Conservation (phyloP, 2,888 invertebrate genomes). For the Caenorhabditis sp. region DNA sequence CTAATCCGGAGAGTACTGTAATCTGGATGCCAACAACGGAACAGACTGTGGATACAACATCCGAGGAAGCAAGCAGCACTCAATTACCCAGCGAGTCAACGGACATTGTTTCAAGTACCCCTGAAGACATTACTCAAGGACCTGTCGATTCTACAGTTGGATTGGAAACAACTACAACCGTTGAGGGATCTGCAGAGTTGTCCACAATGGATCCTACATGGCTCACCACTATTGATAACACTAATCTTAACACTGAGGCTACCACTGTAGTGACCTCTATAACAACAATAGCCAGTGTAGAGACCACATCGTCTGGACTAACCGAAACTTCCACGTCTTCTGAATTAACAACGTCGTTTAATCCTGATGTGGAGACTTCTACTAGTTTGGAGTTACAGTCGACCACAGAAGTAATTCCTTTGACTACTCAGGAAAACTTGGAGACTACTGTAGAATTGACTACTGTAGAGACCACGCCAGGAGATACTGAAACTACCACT, state of each 20-base stretch:
- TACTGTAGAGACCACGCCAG: background rate
- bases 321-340: background rate
- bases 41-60: background rate
- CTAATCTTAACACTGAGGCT: background rate
- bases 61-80: background rate
- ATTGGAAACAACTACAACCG: slow-evolving; percentile 1
- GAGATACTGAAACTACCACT: slow-evolving; percentile 1
- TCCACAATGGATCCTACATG: slow-evolving; percentile 22
- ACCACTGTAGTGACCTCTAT: background rate
- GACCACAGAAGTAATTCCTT: background rate
- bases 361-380: background rate
- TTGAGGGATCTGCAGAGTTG: background rate
- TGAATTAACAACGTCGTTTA: background rate
- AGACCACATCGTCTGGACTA: background rate
- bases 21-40: background rate
- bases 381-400: background rate
- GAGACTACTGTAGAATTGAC: background rate
- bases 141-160: background rate
- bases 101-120: slow-evolving; percentile 12
- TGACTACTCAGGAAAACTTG: slow-evolving; percentile 6
- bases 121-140: slow-evolving; percentile 10
- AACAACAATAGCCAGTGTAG: background rate
- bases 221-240: slow-evolving; percentile 1
- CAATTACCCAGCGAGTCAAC: slow-evolving; percentile 14
- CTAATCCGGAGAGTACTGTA: slow-evolving; percentile 8